phyloP scores from a whole-genome alignment of 2,888 invertebrate species.

The Agonopterix subpropinquella region DNA sequence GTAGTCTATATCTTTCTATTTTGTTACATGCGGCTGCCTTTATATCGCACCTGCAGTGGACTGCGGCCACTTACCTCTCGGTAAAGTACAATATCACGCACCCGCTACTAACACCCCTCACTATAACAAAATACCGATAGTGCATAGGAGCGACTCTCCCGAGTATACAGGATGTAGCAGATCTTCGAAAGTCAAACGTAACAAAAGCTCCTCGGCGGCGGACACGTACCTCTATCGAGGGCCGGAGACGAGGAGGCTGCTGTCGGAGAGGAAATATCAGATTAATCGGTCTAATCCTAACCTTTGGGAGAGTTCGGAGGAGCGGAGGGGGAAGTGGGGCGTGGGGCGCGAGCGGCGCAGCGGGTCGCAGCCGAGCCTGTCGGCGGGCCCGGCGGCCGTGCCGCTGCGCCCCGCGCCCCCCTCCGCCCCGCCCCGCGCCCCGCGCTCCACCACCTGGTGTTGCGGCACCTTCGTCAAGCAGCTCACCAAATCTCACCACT shows the following conservation, averaged over 20 bases:
- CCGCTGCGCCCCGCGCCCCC: slow-evolving; percentile 14
- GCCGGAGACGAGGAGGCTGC: slow-evolving; percentile 52
- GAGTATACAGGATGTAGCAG: slow-evolving; percentile 45
- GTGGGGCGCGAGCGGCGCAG: slow-evolving; percentile 49
- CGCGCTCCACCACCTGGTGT: slow-evolving; percentile 83
- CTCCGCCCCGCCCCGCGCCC: slow-evolving; percentile 50
- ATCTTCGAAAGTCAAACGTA: slow-evolving; percentile 59
- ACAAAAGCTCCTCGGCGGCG: slow-evolving; percentile 69
- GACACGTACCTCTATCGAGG: slow-evolving; percentile 52
- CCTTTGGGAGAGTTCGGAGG: slow-evolving; percentile 56
- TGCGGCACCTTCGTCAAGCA: slow-evolving; percentile 88
- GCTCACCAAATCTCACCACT: slow-evolving; percentile 84
- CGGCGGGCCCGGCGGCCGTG: slow-evolving; percentile 22
- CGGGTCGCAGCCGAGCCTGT: slow-evolving; percentile 58
- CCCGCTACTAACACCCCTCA: slow-evolving; percentile 70
- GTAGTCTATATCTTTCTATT: slow-evolving; percentile 66
- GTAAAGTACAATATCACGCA: slow-evolving; percentile 83
- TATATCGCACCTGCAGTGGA: slow-evolving; percentile 79
- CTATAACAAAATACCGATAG: slow-evolving; percentile 55
- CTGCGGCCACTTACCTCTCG: slow-evolving; percentile 78
- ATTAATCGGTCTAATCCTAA: slow-evolving; percentile 69
- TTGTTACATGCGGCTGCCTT: slow-evolving; percentile 77
- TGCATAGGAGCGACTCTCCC: slow-evolving; percentile 52
- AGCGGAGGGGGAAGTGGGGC: slow-evolving; percentile 34
- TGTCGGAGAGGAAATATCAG: slow-evolving; percentile 56